phyloP scores from a whole-genome alignment of 1,140 invertebrate species.

The Saccostrea glomerata region DNA sequence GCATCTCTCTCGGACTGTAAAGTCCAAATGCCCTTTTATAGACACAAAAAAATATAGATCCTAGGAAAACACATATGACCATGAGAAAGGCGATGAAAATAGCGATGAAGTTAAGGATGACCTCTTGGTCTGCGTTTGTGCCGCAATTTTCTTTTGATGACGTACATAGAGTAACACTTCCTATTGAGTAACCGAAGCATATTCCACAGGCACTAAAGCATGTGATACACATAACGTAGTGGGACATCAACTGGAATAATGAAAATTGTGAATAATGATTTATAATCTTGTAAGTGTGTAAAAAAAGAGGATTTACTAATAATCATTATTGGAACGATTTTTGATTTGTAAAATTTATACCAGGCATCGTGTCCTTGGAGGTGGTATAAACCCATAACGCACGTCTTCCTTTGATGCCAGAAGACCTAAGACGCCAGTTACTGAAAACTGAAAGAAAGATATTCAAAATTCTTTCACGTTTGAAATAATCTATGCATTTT shows the following conservation, averaged over 20 bases:
- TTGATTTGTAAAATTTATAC: background rate
- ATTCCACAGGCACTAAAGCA: slow-evolving; percentile 1
- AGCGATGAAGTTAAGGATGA: background rate
- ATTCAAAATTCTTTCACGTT: no score
- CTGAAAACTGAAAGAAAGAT: background rate
- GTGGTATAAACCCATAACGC: background rate
- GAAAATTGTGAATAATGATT: background rate
- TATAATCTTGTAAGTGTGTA: no score
- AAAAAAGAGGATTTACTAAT: no score
- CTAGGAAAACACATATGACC: background rate
- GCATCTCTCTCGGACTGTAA: background rate
- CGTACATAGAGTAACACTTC: background rate
- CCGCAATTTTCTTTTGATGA: background rate
- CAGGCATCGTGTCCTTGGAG: background rate
- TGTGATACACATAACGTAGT: background rate
- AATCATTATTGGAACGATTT: no score
- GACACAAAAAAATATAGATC: background rate
- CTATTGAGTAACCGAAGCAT: slow-evolving; percentile 5
- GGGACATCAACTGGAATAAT: background rate
- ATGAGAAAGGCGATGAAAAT: background rate
- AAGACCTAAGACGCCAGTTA: background rate
- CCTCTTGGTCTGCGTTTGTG: background rate
- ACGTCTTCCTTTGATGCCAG: background rate
- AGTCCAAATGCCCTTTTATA: background rate
- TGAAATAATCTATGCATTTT: no score